Evolutionary conservation across 2,797 vertebrate genomes (phyloP).

Genomic region (Cyprinodon diabolis): DNA sequence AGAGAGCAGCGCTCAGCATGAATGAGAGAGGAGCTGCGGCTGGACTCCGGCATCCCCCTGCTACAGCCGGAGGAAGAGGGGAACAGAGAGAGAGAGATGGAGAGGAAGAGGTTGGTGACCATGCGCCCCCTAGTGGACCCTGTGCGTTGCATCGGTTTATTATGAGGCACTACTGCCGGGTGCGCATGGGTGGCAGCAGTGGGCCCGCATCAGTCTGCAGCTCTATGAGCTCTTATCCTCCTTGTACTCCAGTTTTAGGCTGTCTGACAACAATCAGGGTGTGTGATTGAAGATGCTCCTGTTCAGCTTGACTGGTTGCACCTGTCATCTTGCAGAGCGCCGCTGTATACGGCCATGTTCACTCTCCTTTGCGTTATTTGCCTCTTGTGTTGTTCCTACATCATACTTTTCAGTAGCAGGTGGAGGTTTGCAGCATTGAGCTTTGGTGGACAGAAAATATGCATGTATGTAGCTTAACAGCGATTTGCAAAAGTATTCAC

Average conservation of each 20-base stretch:
- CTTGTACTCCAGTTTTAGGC: not conserved
- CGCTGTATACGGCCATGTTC: not conserved
- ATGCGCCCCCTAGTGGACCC: conserved; percentile 58
- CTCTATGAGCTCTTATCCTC: not conserved
- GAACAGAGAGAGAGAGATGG: conserved; percentile 9
- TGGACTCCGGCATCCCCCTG: conserved; percentile 65
- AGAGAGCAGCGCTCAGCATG: conserved; percentile 75
- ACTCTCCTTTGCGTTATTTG: not conserved
- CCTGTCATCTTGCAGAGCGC: conserved; percentile 13
- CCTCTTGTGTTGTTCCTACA: not conserved
- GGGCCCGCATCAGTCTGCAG: conserved; percentile 40
- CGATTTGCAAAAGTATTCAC: not conserved
- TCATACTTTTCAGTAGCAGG: not conserved
- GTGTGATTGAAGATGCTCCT: conserved; percentile 24
- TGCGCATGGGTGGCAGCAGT: conserved; percentile 70
- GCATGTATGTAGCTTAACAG: not conserved
- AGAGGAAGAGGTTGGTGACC: conserved; percentile 36
- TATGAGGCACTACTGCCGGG: conserved; percentile 35
- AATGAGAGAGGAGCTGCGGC: conserved; percentile 70
- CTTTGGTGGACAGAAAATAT: not conserved
- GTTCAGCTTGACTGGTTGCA: conserved; percentile 34
- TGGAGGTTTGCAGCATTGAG: not conserved
- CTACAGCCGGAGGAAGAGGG: conserved; percentile 21
- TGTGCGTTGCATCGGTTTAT: not conserved
- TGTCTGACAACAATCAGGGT: conserved; percentile 23